Percentiles rank a stretch among this genome's conserved stretches.
Evolutionary conservation across 2,113 vertebrate species (phyloP).

Genomic region (Centropristis striata): DNA sequence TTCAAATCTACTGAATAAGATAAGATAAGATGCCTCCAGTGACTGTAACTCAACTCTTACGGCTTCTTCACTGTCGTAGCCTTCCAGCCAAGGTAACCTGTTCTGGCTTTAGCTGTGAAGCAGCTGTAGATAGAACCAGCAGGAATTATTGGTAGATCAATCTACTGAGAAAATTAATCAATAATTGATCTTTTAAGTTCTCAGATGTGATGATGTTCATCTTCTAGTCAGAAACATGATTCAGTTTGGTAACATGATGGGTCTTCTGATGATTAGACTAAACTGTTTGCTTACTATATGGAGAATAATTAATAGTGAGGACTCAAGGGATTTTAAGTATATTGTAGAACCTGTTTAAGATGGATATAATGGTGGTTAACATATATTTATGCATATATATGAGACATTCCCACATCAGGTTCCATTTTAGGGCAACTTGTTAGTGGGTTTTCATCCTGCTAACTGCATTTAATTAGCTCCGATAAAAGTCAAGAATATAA

Average conservation of each 20-base stretch:
- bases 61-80: neutral
- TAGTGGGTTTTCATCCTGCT: neutral
- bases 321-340: neutral
- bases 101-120: neutral
- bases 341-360: neutral
- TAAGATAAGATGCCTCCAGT: neutral
- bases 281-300: neutral
- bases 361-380: too few species aligned
- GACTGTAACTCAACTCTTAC: too few species aligned
- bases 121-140: neutral
- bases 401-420: neutral
- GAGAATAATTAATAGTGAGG: neutral
- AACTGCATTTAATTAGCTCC: slow-evolving; percentile 33
- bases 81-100: neutral
- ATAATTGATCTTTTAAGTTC: too few species aligned
- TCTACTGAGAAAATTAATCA: neutral
- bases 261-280: too few species aligned
- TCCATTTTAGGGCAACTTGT: neutral
- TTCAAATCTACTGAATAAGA: neutral
- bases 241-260: too few species aligned
- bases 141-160: neutral
- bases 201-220: too few species aligned
- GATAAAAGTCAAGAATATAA: slow-evolving; percentile 47
- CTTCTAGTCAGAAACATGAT: too few species aligned
- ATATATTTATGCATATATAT: too few species aligned